Conservation (phyloP, 2,888 invertebrate genomes). For the Clivina fossor region DNA sequence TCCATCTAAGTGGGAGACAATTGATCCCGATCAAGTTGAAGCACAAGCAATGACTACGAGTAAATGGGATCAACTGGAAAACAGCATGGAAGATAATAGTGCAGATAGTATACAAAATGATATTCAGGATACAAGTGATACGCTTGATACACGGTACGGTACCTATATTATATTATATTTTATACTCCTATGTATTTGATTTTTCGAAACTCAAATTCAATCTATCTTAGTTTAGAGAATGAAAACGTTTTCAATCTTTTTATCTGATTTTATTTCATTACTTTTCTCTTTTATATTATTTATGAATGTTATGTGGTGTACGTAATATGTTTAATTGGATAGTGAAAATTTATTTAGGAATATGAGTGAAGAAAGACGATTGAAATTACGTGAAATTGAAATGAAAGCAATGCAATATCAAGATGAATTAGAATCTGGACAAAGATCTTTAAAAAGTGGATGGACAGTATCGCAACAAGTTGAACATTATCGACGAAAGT, state of each 20-base stretch:
- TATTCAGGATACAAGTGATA: constrained; percentile 50
- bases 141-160: constrained; percentile 52
- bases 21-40: constrained; percentile 83
- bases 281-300: too few relatives aligned
- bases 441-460: constrained; percentile 68
- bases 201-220: too few relatives aligned
- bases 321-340: neutral
- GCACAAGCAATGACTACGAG: constrained; percentile 84
- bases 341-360: constrained; percentile 55
- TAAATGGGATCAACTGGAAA: constrained; percentile 82
- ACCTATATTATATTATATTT: too few relatives aligned
- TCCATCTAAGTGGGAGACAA: constrained; percentile 95
- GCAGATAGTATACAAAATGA: constrained; percentile 50
- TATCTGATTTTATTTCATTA: too few relatives aligned
- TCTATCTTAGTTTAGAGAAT: too few relatives aligned
- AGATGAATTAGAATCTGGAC: constrained; percentile 91
- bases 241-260: too few relatives aligned
- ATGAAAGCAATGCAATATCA: constrained; percentile 93
- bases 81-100: constrained; percentile 50
- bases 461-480: constrained; percentile 82
- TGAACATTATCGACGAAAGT: constrained; percentile 85
- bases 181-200: too few relatives aligned
- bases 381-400: constrained; percentile 87
- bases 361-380: constrained; percentile 69
- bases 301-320: too few relatives aligned